Evolutionary conservation across 2,113 vertebrate species (phyloP).

Genomic region (Echinops telfairi): DNA sequence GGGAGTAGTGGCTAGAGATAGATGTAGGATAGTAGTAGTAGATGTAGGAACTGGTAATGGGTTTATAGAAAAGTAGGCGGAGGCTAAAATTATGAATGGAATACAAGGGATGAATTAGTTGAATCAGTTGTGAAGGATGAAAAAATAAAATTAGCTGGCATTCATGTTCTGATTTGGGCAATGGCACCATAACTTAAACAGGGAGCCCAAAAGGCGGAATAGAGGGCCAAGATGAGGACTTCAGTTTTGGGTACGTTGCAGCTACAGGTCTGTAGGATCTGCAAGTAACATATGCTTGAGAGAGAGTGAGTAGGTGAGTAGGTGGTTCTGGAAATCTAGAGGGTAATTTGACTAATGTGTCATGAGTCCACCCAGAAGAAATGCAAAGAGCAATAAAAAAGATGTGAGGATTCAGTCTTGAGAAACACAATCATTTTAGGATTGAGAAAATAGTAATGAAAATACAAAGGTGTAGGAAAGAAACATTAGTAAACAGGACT

Average conservation of each 20-base stretch:
- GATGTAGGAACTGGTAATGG: no score
- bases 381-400: not conserved
- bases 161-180: not conserved
- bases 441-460: conserved; percentile 27
- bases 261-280: not conserved
- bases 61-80: not conserved
- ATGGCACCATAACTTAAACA: not conserved
- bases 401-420: not conserved
- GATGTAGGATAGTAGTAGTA: no score
- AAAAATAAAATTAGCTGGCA: not conserved
- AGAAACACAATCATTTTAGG: conserved; percentile 7
- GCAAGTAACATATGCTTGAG: not conserved
- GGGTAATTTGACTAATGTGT: not conserved
- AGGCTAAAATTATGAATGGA: not conserved
- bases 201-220: not conserved
- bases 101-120: not conserved
- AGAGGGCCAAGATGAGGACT: not conserved
- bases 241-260: not conserved
- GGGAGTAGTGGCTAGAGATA: not conserved
- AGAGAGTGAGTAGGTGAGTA: not conserved
- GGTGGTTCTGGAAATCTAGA: not conserved
- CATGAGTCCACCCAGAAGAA: not conserved
- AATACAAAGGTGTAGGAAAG: not conserved
- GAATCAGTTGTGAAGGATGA: not conserved
- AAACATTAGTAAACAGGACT: conserved; percentile 12